These are phyloP conservation scores for Agelastica alni DNA, from an alignment of 2,888 invertebrate species.

Conservation along the genomic window DNA sequence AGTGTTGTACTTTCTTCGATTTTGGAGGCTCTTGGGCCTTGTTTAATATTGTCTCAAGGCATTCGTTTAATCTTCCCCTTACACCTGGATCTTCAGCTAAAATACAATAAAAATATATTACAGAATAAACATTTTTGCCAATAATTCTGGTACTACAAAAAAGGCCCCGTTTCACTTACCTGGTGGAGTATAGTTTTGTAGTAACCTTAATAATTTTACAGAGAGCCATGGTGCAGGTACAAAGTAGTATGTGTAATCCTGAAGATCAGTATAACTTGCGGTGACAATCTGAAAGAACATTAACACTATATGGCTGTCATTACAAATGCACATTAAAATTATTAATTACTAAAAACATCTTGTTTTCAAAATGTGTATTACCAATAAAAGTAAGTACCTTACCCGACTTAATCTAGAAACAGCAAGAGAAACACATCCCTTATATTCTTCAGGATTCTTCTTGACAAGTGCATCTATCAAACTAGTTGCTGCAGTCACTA, in stretches of 20 bases:
- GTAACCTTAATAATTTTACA: conserved; percentile 90
- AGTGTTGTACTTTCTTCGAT: conserved; percentile 99
- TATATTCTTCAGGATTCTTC: conserved; percentile 98
- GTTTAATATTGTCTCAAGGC: conserved; percentile 96
- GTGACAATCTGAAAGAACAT: conserved; percentile 82
- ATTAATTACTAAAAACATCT: background rate
- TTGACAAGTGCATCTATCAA: conserved; percentile 98
- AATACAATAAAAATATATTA: too few species aligned
- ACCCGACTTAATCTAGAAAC: conserved; percentile 94
- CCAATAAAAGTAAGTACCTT: conserved; percentile 49
- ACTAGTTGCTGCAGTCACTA: conserved; percentile 98
- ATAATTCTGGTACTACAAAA: too few species aligned
- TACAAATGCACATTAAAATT: background rate
- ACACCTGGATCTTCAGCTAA: conserved; percentile 92
- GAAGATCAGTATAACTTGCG: conserved; percentile 97
- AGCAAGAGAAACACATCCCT: conserved; percentile 97
- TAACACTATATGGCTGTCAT: background rate
- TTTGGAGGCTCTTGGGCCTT: conserved; percentile 99
- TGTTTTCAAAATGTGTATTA: background rate
- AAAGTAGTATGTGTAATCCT: conserved; percentile 99
- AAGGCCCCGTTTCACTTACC: too few species aligned
- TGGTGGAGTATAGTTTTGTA: conserved; percentile 98
- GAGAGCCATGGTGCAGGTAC: conserved; percentile 99
- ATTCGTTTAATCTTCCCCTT: conserved; percentile 93
- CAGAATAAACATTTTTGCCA: too few species aligned